These are phyloP conservation scores for Psilanteris sp. DNA, from an alignment of 1,140 invertebrate species.

Conservation along the genomic window DNA sequence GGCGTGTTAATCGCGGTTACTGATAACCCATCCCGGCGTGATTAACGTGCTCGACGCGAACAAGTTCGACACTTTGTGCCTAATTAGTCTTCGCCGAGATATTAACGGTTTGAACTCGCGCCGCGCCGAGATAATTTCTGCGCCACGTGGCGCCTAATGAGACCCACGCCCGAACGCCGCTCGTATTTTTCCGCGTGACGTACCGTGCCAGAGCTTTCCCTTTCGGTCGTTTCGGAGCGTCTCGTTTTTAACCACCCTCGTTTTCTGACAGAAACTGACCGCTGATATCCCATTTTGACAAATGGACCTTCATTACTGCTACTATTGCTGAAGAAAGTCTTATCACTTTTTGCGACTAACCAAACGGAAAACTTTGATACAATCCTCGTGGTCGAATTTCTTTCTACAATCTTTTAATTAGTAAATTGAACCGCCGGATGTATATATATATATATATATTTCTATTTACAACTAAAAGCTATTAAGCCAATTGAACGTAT, in stretches of 20 bases:
- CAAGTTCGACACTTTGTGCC: constrained; percentile 72
- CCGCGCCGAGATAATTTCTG: constrained; percentile 71
- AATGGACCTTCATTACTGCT: constrained; percentile 50
- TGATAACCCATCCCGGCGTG: constrained; percentile 51
- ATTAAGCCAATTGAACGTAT: no score
- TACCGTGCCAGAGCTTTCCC: constrained; percentile 16
- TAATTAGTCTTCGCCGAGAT: constrained; percentile 71
- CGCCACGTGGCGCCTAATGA: constrained; percentile 75
- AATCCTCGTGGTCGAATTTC: background rate
- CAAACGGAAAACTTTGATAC: constrained; percentile 25
- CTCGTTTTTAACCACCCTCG: constrained; percentile 3
- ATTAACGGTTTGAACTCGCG: constrained; percentile 65
- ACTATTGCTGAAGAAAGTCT: constrained; percentile 33
- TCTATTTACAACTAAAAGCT: background rate
- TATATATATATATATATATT: background rate
- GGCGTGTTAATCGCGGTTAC: constrained; percentile 57
- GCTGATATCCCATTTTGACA: constrained; percentile 40
- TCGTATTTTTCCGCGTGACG: constrained; percentile 56
- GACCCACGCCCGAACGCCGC: constrained; percentile 50
- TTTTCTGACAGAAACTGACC: constrained; percentile 31
- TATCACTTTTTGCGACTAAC: constrained; percentile 32
- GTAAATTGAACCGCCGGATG: no score
- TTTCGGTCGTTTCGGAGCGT: background rate
- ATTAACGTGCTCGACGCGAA: constrained; percentile 58
- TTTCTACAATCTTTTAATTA: background rate